Evolutionary conservation across 2,113 vertebrate species (phyloP), one percentile per base, ranked within the genome.

Genomic region (Mellivora capensis): DNA sequence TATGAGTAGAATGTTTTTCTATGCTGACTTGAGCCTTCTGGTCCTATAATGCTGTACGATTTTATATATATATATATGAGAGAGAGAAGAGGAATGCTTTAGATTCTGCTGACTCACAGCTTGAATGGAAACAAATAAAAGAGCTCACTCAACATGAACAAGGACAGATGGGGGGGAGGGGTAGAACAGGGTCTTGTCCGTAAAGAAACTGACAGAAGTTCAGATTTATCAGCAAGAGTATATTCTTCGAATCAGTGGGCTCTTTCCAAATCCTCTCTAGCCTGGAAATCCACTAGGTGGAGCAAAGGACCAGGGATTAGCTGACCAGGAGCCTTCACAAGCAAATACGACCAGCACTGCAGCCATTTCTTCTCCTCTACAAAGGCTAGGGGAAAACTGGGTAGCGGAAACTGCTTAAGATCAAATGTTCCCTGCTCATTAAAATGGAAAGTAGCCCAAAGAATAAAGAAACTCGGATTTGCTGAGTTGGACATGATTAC

Each of bases 241-340:
- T 23, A 69, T 18, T 18, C n/a, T 91, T 52, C 23, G 76, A 12
- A 47, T 57, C n/a, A 13, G 21, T 14, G 62, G 23, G 49, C 54
- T 71, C 85, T 87, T 80, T 42, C 29, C 71, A 86, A 42, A 71
- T 39, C 6, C 31, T 93, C 23, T 72, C 44, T n/a, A 90, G 74
- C 92, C 62, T 80, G 52, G n/a, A 83, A 91, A 71, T 94, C 96
- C 97, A 95, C 97, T 97, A 98, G 97, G 83, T 94, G 97, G 94
- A 97, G 97, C 90, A 97, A 91, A 94, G 96, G 14, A 71, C 74
- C 61, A 81, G 79, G 52, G 71, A 91, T 93, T 39, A 80, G 54
- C 87, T 37, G 77, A 52, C 77, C 15, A 15, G 54, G 31, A 39
- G n/a, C 0, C 0, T 42, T 72, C 71, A 25, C 0, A 21, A 44